Evolutionary conservation across 2,113 vertebrate species (phyloP).

Genomic region (Heliornis fulica): DNA sequence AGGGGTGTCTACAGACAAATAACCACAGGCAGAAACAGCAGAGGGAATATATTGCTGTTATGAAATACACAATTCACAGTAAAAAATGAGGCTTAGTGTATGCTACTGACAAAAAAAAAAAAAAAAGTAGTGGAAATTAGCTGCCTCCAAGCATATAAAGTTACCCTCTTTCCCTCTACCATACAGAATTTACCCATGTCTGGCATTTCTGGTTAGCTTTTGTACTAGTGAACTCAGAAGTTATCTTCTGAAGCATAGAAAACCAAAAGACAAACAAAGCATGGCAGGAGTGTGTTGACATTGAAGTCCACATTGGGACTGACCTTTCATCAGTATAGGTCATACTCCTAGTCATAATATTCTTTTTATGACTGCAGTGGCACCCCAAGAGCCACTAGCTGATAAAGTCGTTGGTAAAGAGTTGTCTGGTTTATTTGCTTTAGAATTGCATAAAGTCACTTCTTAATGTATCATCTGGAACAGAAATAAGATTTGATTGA

Average conservation of each 20-base stretch:
- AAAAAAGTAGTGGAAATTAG: neutral
- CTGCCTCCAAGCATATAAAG: neutral
- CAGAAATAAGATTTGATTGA: neutral
- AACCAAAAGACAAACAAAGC: neutral
- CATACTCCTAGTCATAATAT: neutral
- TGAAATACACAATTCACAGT: neutral
- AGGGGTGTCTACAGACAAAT: neutral
- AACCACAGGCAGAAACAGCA: neutral
- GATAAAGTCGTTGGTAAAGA: neutral
- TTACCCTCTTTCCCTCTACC: neutral
- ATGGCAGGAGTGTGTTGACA: rapidly evolving
- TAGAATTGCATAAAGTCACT: neutral
- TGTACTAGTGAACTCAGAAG: neutral
- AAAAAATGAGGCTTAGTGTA: neutral
- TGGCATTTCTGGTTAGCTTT: neutral
- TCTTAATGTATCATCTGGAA: neutral
- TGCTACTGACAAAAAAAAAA: neutral
- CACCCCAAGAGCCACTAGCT: neutral
- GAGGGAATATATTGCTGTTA: neutral
- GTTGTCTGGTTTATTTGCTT: neutral
- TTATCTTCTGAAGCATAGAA: neutral
- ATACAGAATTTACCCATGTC: neutral
- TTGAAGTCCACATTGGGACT: neutral
- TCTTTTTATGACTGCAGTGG: neutral
- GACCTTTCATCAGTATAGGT: neutral